A percentile compares a stretch with the other conserved stretches of the same genome.
These are phyloP conservation scores for Discoglossus pictus DNA, from an alignment of 2,797 vertebrate genomes.

Conservation along the genomic window DNA sequence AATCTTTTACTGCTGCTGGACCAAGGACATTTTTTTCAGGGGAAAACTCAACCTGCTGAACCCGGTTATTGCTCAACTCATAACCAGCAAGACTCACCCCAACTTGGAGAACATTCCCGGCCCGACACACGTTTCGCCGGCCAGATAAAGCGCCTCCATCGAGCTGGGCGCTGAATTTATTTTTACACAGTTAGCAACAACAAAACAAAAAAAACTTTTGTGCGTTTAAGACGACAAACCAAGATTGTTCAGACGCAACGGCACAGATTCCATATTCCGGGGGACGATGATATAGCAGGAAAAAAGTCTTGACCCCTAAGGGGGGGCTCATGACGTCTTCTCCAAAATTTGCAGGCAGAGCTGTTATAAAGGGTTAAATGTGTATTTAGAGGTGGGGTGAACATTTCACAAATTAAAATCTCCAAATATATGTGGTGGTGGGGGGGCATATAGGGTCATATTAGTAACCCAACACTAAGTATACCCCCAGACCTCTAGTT, in stretches of 20 bases:
- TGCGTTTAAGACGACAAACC: neutral
- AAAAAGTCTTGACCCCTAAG: too few relatives aligned
- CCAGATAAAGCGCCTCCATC: conserved; percentile 15
- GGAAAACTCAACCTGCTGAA: conserved; percentile 20
- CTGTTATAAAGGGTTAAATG: too few relatives aligned
- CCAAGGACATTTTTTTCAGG: conserved; percentile 43
- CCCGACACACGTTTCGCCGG: conserved; percentile 8
- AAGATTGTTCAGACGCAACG: neutral
- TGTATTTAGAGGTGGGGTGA: too few relatives aligned
- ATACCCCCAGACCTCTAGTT: too few relatives aligned
- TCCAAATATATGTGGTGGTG: too few relatives aligned
- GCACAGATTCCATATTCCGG: conserved; percentile 16
- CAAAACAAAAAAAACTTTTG: conserved; percentile 1
- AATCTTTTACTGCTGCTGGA: conserved; percentile 44
- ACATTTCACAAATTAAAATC: too few relatives aligned
- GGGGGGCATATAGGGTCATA: too few relatives aligned
- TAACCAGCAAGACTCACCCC: conserved; percentile 43
- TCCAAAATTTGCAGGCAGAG: too few relatives aligned
- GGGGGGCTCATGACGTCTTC: too few relatives aligned
- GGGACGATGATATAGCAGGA: conserved; percentile 6
- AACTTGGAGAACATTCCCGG: conserved; percentile 35
- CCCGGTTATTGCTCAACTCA: conserved; percentile 19
- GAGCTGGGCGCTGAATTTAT: conserved; percentile 25
- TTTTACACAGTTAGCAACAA: conserved; percentile 7
- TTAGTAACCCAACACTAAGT: too few relatives aligned